phyloP scores from a whole-genome alignment of 2,888 invertebrate genomes.

The Hipparchia semele region DNA sequence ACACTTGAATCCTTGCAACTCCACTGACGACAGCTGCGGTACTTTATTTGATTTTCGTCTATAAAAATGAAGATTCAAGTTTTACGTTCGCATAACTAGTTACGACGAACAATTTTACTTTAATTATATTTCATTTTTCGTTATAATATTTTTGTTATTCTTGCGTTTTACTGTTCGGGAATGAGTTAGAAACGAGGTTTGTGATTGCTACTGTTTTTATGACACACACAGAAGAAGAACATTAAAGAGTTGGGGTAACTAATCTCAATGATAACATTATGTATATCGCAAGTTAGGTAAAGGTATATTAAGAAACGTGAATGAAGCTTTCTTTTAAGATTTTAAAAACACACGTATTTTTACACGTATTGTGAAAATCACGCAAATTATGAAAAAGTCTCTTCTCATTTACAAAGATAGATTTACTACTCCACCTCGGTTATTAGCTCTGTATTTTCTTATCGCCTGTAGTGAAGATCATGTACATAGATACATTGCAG shows the following conservation, averaged over 20 bases:
- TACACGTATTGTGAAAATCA: too few species aligned
- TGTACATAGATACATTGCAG: not conserved
- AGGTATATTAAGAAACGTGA: too few species aligned
- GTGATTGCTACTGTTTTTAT: not conserved
- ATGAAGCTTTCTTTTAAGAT: too few species aligned
- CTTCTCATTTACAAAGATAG: too few species aligned
- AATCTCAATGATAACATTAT: too few species aligned
- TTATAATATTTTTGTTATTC: constrained; percentile 1
- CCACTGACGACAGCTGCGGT: constrained; percentile 68
- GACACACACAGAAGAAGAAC: too few species aligned
- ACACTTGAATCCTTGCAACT: constrained; percentile 60
- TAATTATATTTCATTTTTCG: constrained; percentile 17
- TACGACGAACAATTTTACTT: constrained; percentile 22
- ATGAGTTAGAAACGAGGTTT: constrained; percentile 6
- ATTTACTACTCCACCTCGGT: not conserved
- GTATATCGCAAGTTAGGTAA: too few species aligned
- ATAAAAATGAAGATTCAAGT: constrained; percentile 60
- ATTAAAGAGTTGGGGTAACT: too few species aligned
- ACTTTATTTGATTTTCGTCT: constrained; percentile 75
- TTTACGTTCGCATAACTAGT: constrained; percentile 41
- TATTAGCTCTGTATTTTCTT: constrained; percentile 4
- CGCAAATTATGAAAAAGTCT: too few species aligned
- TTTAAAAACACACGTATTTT: too few species aligned
- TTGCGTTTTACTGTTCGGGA: constrained; percentile 33
- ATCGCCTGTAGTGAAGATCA: not conserved